Conservation (phyloP, 2,888 invertebrate genomes). For the Euspilapteryx auroguttella region DNA sequence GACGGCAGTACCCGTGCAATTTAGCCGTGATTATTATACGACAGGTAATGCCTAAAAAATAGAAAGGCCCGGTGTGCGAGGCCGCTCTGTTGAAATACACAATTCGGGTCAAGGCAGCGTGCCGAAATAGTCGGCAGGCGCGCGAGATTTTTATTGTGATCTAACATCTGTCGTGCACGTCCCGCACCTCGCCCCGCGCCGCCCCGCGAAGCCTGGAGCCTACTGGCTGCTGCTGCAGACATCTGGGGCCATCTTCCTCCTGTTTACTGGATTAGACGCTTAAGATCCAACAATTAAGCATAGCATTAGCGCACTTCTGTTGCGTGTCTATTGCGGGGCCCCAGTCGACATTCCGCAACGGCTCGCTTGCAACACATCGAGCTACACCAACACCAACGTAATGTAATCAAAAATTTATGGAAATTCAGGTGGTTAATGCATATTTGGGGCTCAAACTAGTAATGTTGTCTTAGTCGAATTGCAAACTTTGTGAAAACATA, state of each 20-base stretch:
- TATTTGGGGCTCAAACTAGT: not conserved
- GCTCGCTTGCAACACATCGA: conserved; percentile 2
- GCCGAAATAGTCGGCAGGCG: conserved; percentile 58
- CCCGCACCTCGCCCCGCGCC: conserved; percentile 14
- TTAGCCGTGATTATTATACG: conserved; percentile 52
- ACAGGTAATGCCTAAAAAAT: conserved; percentile 62
- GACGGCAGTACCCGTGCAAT: conserved; percentile 44
- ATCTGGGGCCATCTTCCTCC: too few relatives aligned
- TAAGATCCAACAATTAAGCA: not conserved
- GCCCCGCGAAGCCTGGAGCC: conserved; percentile 4
- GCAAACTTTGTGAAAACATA: too few relatives aligned
- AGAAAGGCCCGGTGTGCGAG: conserved; percentile 59
- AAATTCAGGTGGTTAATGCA: conserved; percentile 1
- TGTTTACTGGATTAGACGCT: too few relatives aligned
- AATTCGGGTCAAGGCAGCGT: conserved; percentile 58
- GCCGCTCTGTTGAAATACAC: conserved; percentile 57
- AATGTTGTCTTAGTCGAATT: too few relatives aligned
- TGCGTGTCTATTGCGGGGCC: conserved; percentile 1
- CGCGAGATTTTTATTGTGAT: conserved; percentile 55
- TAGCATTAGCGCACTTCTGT: not conserved
- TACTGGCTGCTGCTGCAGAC: too few relatives aligned
- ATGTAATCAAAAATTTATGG: conserved; percentile 4
- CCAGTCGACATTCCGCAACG: conserved; percentile 4
- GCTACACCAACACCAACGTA: conserved; percentile 1
- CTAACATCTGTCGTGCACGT: conserved; percentile 49